Evolutionary conservation across 1,140 invertebrate genomes (phyloP).

Genomic region (Macrobrachium rosenbergii): DNA sequence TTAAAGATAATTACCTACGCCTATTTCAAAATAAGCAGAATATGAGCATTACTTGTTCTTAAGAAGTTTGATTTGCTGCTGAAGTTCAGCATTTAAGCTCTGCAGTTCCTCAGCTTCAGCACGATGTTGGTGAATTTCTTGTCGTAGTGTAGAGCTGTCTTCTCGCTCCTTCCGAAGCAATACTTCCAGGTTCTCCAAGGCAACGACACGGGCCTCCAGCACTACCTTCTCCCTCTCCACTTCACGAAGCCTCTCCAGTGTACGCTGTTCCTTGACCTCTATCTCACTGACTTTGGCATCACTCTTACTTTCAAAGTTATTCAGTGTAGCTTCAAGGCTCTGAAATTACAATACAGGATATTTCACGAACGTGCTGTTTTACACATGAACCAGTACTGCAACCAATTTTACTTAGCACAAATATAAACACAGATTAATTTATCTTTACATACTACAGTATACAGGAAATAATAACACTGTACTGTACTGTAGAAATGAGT

Average conservation of each 20-base stretch:
- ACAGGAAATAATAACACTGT: not conserved
- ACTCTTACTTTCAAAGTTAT: not conserved
- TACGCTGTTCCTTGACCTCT: not conserved
- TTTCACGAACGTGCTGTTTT: too few relatives aligned
- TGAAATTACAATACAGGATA: not conserved
- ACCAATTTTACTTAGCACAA: too few relatives aligned
- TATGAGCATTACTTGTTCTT: slow-evolving; percentile 27
- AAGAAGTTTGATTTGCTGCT: slow-evolving; percentile 2
- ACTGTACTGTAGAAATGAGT: not conserved
- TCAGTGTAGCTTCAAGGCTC: slow-evolving; percentile 14
- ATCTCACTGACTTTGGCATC: not conserved
- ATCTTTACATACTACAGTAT: not conserved
- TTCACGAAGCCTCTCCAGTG: slow-evolving; percentile 17
- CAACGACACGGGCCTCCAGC: slow-evolving; percentile 21
- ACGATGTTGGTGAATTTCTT: slow-evolving; percentile 27
- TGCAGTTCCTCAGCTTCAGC: slow-evolving; percentile 27
- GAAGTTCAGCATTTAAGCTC: slow-evolving; percentile 8
- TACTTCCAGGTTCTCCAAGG: slow-evolving; percentile 13
- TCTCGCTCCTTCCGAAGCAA: slow-evolving; percentile 23
- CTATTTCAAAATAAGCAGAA: not conserved
- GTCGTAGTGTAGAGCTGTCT: slow-evolving; percentile 3
- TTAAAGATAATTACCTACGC: not conserved
- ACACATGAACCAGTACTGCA: too few relatives aligned
- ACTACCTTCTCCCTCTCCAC: slow-evolving; percentile 30
- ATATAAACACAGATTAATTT: too few relatives aligned